A percentile compares a stretch with the other conserved stretches of the same genome.
Evolutionary conservation across 37 sponge, comb jelly and placozoan species (phyloP).

Genomic region (Halisarca cf. caerulea): DNA sequence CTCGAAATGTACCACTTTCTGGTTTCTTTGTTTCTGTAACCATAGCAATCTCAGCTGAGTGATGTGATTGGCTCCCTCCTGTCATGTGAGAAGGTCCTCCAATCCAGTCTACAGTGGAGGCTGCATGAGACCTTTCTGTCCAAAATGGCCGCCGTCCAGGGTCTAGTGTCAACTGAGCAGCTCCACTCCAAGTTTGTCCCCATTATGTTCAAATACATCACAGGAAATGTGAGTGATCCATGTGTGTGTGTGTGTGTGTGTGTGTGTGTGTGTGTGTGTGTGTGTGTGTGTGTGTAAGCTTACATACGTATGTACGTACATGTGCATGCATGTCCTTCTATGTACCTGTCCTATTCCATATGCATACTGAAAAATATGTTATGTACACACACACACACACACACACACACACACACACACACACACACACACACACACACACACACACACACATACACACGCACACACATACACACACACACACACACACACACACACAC

Average conservation of each 20-base stretch:
- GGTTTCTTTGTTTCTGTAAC: background rate
- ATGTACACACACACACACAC: too few species aligned
- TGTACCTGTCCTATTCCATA: background rate
- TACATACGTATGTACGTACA: background rate
- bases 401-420: too few species aligned
- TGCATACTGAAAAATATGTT: too few species aligned
- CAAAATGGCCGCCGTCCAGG: background rate
- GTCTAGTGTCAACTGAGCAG: slow-evolving; percentile 76
- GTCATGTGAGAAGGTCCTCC: background rate
- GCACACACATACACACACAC: too few species aligned
- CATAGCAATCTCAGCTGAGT: background rate
- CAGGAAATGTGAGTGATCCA: slow-evolving; percentile 48
- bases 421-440: too few species aligned
- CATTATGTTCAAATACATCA: slow-evolving; percentile 51
- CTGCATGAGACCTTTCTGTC: background rate
- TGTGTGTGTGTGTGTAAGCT: background rate
- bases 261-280: slow-evolving; percentile 1
- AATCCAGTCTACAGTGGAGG: background rate
- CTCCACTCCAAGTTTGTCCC: slow-evolving; percentile 78
- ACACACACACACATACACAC: too few species aligned
- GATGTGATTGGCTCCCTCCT: background rate
- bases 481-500: too few species aligned
- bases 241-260: background rate
- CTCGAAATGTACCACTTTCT: background rate
- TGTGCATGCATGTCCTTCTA: background rate